A percentile compares a stretch with the other conserved stretches of the same genome.
Evolutionary conservation across 2,888 invertebrate genomes (phyloP).

Genomic region (Pollenia angustigena): DNA sequence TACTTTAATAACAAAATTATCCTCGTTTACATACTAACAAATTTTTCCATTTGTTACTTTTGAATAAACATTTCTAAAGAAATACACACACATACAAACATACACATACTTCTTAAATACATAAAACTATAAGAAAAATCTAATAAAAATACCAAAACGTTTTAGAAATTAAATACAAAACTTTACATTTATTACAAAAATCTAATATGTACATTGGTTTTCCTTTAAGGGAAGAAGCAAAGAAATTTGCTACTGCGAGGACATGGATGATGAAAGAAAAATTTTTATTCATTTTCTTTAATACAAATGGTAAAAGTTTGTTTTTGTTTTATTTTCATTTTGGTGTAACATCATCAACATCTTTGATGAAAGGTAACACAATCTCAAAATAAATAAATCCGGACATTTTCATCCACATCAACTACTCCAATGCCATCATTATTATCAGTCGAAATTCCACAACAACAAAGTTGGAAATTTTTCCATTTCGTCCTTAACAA

Average conservation of each 20-base stretch:
- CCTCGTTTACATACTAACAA: slow-evolving; percentile 33
- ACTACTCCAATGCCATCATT: slow-evolving; percentile 2
- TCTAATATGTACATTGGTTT: slow-evolving; percentile 33
- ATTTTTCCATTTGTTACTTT: slow-evolving; percentile 57
- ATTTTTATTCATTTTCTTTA: slow-evolving; percentile 23
- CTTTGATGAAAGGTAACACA: slow-evolving; percentile 54
- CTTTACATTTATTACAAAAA: slow-evolving; percentile 61
- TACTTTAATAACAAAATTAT: background rate
- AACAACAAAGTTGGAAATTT: slow-evolving; percentile 25
- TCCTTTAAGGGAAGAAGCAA: slow-evolving; percentile 23
- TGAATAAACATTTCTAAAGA: slow-evolving; percentile 31
- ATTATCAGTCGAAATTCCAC: slow-evolving; percentile 7
- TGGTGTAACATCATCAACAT: slow-evolving; percentile 25
- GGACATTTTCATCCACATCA: slow-evolving; percentile 6
- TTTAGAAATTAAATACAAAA: slow-evolving; percentile 71
- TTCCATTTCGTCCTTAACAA: slow-evolving; percentile 50
- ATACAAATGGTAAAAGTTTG: slow-evolving; percentile 39
- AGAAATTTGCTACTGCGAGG: background rate
- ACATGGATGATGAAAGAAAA: background rate
- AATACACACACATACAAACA: background rate
- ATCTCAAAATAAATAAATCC: background rate
- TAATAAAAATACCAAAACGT: slow-evolving; percentile 74
- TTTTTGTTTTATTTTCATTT: slow-evolving; percentile 4
- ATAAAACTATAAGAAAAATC: slow-evolving; percentile 49
- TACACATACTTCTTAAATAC: background rate